Evolutionary conservation across 2,888 invertebrate genomes (phyloP), one percentile per base, ranked within the genome.

Genomic region (Microctonus hyperodae): DNA sequence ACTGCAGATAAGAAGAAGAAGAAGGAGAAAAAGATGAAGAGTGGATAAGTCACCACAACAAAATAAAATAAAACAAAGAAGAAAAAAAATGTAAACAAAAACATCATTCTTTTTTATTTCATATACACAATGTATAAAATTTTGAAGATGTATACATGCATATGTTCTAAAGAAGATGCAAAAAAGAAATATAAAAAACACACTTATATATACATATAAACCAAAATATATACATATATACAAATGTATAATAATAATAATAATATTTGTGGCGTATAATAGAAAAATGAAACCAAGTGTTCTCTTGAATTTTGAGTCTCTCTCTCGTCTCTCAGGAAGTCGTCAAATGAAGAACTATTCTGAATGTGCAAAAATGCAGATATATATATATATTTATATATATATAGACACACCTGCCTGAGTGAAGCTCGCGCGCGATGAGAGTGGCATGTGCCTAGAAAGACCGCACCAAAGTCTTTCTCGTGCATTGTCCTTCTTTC

Each of bases 401-500:
- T n/a, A n/a, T n/a, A n/a, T n/a, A 62, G 51, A 66, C 20, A 61
- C 67, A 67, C 67, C 67, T 67, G 67, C 67, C 20, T 63, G 37
- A 23, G 28, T 37, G 33, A 55, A 58, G 63, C 25, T 37, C 53
- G 20, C 31, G 16, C 25, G 50, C 33, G 3, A 3, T 5, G 28
- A 51, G 61, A 62, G 61, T 67, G 62, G 67, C 67, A 67, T 67
- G 67, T 67, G 67, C 67, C 67, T 67, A 67, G 67, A 66, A 56
- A 67, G 63, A 63, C 63, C 58, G 53, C 63, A 67, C 51, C 58
- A 67, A 67, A 48, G 67, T 67, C 62, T 57, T 25, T 33, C 61
- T 40, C 56, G 53, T 31, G 58, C 53, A 62, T 67, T 67, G 62
- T 67, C 62, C 57, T 57, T 51, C 37, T 62, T 67, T 44, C 53